Conservation (phyloP, 35 echinoderm and acorn worm species). For the Ophioderma brevispina region DNA sequence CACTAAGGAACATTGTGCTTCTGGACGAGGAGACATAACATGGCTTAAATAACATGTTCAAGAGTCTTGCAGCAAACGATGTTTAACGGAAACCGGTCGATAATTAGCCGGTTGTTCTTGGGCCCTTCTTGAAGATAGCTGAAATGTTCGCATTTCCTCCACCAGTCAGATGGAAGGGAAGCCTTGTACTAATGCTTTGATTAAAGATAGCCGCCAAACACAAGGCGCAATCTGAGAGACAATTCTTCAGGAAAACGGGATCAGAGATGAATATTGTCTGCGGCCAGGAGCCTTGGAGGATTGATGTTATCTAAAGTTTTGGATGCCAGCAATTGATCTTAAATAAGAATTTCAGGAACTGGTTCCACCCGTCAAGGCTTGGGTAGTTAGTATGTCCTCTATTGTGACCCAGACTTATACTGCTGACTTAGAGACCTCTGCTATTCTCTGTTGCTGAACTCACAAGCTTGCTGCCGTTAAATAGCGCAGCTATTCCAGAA, state of each 20-base stretch:
- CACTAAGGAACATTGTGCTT: not conserved
- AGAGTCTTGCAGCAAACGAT: not conserved
- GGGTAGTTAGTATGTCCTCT: not conserved
- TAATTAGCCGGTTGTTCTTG: not conserved
- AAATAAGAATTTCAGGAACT: not conserved
- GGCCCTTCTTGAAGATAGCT: not conserved
- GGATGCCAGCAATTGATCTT: not conserved
- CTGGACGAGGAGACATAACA: slow-evolving; percentile 22
- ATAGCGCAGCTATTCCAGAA: slow-evolving; percentile 15
- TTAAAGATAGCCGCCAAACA: not conserved
- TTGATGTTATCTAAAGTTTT: not conserved
- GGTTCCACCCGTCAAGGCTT: not conserved
- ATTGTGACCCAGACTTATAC: not conserved
- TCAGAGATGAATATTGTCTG: slow-evolving; percentile 24
- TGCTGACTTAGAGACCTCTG: slow-evolving; percentile 1
- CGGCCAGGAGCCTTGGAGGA: slow-evolving; percentile 21
- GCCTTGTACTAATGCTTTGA: slow-evolving; percentile 15
- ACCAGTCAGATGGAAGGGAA: slow-evolving; percentile 8
- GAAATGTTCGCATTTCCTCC: slow-evolving; percentile 1
- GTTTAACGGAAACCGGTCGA: not conserved
- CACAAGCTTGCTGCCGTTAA: not conserved
- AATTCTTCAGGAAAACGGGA: slow-evolving; percentile 11
- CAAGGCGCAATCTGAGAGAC: not conserved
- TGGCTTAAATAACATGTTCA: slow-evolving; percentile 22
- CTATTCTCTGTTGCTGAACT: not conserved